Percentiles rank a stretch among this genome's conserved stretches.
Conservation (phyloP, 2,888 invertebrate species). For the Criorhina ranunculi region DNA sequence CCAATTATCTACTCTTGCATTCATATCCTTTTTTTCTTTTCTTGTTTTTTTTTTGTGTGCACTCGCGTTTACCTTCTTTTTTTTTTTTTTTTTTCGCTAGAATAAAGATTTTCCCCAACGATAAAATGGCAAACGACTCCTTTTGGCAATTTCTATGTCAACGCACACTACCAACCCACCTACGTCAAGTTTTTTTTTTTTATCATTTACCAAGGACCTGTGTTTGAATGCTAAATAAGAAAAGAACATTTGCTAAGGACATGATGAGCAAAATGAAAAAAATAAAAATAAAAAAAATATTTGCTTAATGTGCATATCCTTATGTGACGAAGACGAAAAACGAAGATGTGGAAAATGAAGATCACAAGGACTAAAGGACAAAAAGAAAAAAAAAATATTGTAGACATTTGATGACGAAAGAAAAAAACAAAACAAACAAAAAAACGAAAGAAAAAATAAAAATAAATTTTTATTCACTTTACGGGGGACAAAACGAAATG, state of each 20-base stretch:
- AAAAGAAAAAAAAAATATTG: neutral
- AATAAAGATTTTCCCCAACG: constrained; percentile 8
- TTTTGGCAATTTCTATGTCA: constrained; percentile 40
- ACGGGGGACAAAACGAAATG: constrained; percentile 22
- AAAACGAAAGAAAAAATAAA: constrained; percentile 26
- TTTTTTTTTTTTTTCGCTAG: constrained; percentile 1
- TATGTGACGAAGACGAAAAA: neutral
- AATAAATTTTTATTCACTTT: constrained; percentile 54
- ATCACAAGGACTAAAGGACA: constrained; percentile 5
- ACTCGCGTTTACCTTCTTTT: neutral
- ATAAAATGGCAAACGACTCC: constrained; percentile 22
- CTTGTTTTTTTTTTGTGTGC: neutral
- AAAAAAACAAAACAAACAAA: neutral
- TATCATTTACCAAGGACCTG: constrained; percentile 1
- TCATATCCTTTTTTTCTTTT: constrained; percentile 17
- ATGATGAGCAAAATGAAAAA: neutral
- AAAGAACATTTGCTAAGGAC: neutral
- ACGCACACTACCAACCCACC: constrained; percentile 2
- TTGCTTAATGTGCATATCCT: constrained; percentile 15
- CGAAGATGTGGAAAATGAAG: neutral
- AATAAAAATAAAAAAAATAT: neutral
- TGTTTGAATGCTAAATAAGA: constrained; percentile 11
- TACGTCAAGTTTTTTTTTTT: neutral
- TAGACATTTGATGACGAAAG: constrained; percentile 11
- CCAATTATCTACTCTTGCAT: constrained; percentile 9